Conservation (phyloP, 2,888 invertebrate genomes). For the Ecdyonurus torrentis region DNA sequence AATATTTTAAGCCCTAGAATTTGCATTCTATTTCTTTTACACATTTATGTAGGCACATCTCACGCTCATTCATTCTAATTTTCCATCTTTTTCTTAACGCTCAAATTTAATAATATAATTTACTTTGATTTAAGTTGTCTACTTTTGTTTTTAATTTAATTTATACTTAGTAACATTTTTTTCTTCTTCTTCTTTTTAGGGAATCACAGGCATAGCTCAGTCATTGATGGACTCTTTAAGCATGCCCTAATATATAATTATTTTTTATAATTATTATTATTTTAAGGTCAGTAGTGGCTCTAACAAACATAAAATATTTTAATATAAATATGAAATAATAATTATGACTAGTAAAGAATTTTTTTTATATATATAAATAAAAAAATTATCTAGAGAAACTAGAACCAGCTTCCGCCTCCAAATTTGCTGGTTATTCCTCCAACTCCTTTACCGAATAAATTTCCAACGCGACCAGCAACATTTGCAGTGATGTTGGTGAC, state of each 20-base stretch:
- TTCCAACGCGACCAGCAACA: slow-evolving; percentile 75
- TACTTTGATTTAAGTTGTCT: neutral
- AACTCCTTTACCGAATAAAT: slow-evolving; percentile 78
- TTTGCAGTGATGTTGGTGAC: slow-evolving; percentile 65
- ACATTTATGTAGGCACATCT: neutral
- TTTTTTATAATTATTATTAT: slow-evolving; percentile 6
- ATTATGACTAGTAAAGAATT: neutral
- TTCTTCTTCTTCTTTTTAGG: slow-evolving; percentile 4
- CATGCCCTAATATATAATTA: slow-evolving; percentile 12
- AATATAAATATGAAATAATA: slow-evolving; percentile 2
- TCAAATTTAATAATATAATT: neutral
- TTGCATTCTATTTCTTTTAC: neutral
- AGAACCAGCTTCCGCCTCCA: slow-evolving; percentile 78
- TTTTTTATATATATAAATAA: slow-evolving; percentile 6
- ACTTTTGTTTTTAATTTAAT: neutral
- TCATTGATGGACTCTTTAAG: slow-evolving; percentile 14
- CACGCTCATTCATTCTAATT: slow-evolving; percentile 3
- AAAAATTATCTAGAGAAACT: slow-evolving; percentile 20
- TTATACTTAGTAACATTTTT: slow-evolving; percentile 6
- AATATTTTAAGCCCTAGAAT: neutral
- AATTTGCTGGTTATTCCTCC: slow-evolving; percentile 80
- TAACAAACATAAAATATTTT: slow-evolving; percentile 7
- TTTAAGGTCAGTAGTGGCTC: slow-evolving; percentile 8
- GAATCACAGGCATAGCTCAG: slow-evolving; percentile 17
- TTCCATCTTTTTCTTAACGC: neutral